Conservation (phyloP, 2,797 vertebrate species). For the Onychomys torridus region DNA sequence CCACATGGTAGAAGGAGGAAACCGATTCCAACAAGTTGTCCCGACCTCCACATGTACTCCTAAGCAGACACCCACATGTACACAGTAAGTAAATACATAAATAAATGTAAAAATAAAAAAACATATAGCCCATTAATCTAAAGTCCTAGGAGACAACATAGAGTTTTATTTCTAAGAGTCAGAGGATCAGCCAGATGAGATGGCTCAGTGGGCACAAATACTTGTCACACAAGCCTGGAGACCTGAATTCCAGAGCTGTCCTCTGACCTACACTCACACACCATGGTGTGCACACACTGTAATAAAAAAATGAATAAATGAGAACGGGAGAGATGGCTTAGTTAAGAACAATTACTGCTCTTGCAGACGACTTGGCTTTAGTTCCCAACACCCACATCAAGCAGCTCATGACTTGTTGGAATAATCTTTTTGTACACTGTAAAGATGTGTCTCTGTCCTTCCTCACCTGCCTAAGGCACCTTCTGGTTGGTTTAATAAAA, state of each 20-base stretch:
- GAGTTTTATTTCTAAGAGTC: neutral
- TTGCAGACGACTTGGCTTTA: neutral
- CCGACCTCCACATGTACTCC: neutral
- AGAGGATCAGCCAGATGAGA: neutral
- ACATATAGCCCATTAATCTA: neutral
- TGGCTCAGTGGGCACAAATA: neutral
- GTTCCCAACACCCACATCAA: neutral
- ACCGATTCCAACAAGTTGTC: neutral
- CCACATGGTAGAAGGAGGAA: too few relatives aligned
- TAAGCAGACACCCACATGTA: neutral
- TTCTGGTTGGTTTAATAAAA: neutral
- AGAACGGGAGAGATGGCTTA: neutral
- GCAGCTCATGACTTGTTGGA: neutral
- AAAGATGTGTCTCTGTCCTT: neutral
- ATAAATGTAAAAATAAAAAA: neutral
- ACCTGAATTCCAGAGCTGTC: neutral
- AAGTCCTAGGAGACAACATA: neutral
- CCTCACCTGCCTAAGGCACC: neutral
- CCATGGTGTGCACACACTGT: neutral
- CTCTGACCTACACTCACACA: neutral
- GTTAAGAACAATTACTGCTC: neutral
- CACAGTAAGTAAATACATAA: neutral
- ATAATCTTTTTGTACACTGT: neutral
- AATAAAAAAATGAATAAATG: neutral
- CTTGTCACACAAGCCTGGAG: neutral